Base-by-base conservation (phyloP, 2,888 invertebrate genomes). In the Ectemnius cavifrons region DNA sequence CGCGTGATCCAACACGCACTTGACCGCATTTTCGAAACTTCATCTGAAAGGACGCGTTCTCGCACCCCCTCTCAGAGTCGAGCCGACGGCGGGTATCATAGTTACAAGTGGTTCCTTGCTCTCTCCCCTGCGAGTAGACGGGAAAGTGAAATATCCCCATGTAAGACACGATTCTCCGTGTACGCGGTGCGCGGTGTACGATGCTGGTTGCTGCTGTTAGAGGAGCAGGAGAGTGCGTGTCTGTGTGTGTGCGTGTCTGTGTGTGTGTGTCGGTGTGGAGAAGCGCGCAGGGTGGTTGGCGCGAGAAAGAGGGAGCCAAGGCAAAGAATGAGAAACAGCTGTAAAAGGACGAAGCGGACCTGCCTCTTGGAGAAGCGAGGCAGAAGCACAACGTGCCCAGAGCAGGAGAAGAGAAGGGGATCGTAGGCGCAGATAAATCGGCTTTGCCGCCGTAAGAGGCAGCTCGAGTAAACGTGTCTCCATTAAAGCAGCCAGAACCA, bases 361-460 rank as follows among this genome's bases (percentile, higher is more conserved):
- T 37, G 37, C 37, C 37, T 37, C 37, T 37, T 6, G 37, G 37
- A 37, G 37, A 37, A 37, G 37, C 37, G 37, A 37, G 37, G 37
- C 37, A 37, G 37, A 37, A 37, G 37, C 37, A 37, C 37, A 37
- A 37, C 37, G 37, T 52, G 52, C 16, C 52, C 52, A 14, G 52
- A 52, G 52, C 52, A 52, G 52, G 52, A 52, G 63, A 68, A 69
- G 58, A 76, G 71, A 66, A 67, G 77, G 73, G 81, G 63, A 70
- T 73, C 85, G 85, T 85, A 86, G 85, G 87, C 84, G 86, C 84
- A 87, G 87, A 88, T 88, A 88, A 89, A 88, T 89, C 88, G 87
- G 86, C 87, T 85, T 87, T 85, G 85, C 85, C 85, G 85, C 83
- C 81, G 81, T 82, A 81, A 85, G 80, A 86, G 84, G 84, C 85